Base-by-base conservation (phyloP, 2,113 vertebrate genomes). In the Platichthys stellatus region DNA sequence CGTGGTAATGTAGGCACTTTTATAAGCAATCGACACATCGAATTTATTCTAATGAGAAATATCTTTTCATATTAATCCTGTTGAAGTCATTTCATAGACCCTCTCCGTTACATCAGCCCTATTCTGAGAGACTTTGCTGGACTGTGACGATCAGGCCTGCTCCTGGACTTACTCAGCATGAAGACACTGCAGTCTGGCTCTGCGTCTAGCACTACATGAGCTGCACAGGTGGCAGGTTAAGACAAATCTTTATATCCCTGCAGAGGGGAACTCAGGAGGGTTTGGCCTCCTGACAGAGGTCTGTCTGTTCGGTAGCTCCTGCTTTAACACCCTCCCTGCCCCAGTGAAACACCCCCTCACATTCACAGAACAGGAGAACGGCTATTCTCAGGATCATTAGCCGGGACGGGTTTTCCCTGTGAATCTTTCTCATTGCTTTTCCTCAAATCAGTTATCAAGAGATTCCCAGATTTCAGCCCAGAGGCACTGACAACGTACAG, bases 141-240 rank as follows among this genome's bases (percentile, higher is more conserved):
- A 38, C 10, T 28, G 4, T 68, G 35, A 53, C 79, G 63, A 63
- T 20, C 26, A 85, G 54, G 80, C 45, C 67, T 59, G 40, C 24
- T 45, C 53, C 51, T 40, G n/a, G 69, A 70, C 68, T 85, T 84
- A 81, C 69, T 88, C 84, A 91, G 75, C 83, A 86, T 23, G 69
- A 67, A 68, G 45, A 72, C 6, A n/a, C 23, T 63, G 54, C 17
- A 21, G 72, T 61, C 61, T 72, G 54, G 72, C 20, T 49, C 49
- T 47, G 20, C 26, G 72, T 61, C 61, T 72, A 49, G 72, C 20
- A 43, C 49, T 47, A 14, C 26, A 5, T 76, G 2, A 72, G 56
- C 47, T 51, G 26, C 67, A 65, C 76, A 89, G 85, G 61, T 87
- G 81, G 56, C 38, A 69, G 54, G 45, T 56, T 80, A 74, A 87